Conservation (phyloP, 2,888 invertebrate genomes). For the Drosophila koepferae region DNA sequence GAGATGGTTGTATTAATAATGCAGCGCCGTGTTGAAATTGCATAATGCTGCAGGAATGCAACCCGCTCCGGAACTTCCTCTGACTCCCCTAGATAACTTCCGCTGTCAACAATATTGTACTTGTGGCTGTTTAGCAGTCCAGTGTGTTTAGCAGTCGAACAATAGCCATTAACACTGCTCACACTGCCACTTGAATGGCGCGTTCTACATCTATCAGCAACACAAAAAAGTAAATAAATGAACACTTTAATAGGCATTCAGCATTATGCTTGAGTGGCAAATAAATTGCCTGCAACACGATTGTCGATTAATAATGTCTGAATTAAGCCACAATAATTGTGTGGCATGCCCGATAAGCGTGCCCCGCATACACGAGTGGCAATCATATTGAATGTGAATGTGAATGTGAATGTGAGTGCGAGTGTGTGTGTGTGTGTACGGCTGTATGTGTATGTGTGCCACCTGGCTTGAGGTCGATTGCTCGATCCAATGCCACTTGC, state of each 20-base stretch:
- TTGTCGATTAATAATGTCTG: constrained; percentile 57
- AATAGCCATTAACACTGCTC: too few relatives aligned
- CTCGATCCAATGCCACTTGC: constrained; percentile 34
- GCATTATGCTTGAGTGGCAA: constrained; percentile 35
- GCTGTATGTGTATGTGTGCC: constrained; percentile 9
- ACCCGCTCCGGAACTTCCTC: not conserved
- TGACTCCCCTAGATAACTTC: not conserved
- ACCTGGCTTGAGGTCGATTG: constrained; percentile 35
- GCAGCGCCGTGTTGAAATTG: constrained; percentile 65
- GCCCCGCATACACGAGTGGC: constrained; percentile 42
- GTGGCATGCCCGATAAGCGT: constrained; percentile 42
- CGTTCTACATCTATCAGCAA: not conserved
- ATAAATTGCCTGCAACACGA: constrained; percentile 45
- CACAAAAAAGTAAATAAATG: constrained; percentile 9
- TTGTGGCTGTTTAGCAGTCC: not conserved
- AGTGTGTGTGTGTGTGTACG: constrained; percentile 14
- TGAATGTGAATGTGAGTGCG: constrained; percentile 18
- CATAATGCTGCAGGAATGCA: constrained; percentile 54
- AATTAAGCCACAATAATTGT: constrained; percentile 59
- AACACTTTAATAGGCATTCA: constrained; percentile 30
- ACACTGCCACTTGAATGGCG: not conserved
- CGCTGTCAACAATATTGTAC: not conserved
- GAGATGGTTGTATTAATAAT: constrained; percentile 63
- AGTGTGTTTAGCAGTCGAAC: not conserved
- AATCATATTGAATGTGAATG: constrained; percentile 44